Percentiles rank a stretch among this genome's conserved stretches.
Conservation (phyloP, 2,888 invertebrate genomes). For the Eilema griseolum region DNA sequence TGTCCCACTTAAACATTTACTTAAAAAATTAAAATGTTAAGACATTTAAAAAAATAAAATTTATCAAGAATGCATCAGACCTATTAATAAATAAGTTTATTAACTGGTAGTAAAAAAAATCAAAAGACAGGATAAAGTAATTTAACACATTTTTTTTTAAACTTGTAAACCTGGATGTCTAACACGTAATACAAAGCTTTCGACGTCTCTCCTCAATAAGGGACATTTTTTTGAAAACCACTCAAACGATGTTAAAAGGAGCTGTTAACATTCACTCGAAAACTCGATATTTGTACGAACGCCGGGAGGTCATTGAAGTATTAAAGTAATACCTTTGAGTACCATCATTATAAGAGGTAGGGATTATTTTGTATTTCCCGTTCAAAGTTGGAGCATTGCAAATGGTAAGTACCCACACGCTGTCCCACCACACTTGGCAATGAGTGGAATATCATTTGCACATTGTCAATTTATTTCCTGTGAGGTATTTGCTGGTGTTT, state of each 20-base stretch:
- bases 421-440: background rate
- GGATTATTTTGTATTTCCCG: background rate
- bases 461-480: background rate
- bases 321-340: background rate
- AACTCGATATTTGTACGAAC: background rate
- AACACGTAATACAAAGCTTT: background rate
- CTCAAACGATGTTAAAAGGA: background rate
- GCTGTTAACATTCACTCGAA: background rate
- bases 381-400: background rate
- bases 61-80: too few species aligned
- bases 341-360: background rate
- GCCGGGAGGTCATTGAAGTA: background rate
- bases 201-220: background rate
- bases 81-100: too few species aligned
- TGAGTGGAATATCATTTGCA: background rate
- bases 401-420: background rate
- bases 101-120: too few species aligned
- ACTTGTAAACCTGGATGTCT: background rate
- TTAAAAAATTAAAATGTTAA: too few species aligned
- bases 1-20: too few species aligned
- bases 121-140: too few species aligned
- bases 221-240: background rate
- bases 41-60: too few species aligned
- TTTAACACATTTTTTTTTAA: background rate
- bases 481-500: background rate